These are phyloP conservation scores for Phalacrocorax carbo DNA, from an alignment of 2,113 vertebrate species.

Conservation along the genomic window DNA sequence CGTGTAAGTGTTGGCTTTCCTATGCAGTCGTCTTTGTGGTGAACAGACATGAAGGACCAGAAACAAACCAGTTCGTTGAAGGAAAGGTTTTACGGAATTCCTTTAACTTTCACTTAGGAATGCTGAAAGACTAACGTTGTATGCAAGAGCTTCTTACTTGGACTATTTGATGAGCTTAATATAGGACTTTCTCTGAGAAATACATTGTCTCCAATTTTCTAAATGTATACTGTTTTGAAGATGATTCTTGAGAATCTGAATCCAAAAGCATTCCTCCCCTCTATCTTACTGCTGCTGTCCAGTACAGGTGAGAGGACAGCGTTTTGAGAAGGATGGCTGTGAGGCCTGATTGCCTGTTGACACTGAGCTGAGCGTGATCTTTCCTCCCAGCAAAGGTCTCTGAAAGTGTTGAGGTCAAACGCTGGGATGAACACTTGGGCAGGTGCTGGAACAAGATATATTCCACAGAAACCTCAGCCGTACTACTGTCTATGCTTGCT, in stretches of 20 bases:
- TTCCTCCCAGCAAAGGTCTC: neutral
- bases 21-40: slow-evolving; percentile 16
- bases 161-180: neutral
- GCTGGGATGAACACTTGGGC: neutral
- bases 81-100: neutral
- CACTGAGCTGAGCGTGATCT: neutral
- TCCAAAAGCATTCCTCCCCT: fast-evolving
- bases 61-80: neutral
- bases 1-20: neutral
- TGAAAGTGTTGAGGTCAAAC: neutral
- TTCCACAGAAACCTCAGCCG: neutral
- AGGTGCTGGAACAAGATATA: neutral
- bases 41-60: neutral
- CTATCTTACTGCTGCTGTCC: neutral
- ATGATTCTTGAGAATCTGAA: neutral
- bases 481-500: neutral
- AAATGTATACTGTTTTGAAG: neutral
- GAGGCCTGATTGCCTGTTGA: neutral
- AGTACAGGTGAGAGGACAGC: neutral
- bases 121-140: neutral
- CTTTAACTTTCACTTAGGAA: neutral
- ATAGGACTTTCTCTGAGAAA: neutral
- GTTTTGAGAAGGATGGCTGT: neutral
- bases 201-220: neutral
- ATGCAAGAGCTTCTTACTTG: neutral